Percentiles rank a stretch among this genome's conserved stretches.
Conservation (phyloP, 1,140 invertebrate species). For the Euwallacea similis region DNA sequence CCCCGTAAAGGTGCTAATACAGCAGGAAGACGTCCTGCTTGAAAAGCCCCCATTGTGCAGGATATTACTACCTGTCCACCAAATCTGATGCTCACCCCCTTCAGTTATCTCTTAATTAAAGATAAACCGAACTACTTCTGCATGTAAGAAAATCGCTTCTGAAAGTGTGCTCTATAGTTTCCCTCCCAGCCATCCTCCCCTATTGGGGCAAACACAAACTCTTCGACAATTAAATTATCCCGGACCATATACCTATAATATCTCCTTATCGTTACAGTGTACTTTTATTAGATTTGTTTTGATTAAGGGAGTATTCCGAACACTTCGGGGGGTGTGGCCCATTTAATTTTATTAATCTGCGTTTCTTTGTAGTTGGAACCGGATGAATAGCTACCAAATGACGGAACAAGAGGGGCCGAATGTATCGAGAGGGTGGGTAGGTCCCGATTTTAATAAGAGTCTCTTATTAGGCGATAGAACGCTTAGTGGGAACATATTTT, state of each 20-base stretch:
- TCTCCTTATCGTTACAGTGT: conserved; percentile 30
- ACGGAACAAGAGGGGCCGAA: conserved; percentile 15
- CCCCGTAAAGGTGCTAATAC: conserved; percentile 25
- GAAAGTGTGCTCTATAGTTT: too few species aligned
- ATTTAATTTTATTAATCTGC: conserved; percentile 36
- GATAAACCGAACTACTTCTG: not conserved
- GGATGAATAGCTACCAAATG: conserved; percentile 31
- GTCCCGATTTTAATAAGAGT: conserved; percentile 24
- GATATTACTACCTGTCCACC: not conserved
- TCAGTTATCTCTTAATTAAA: conserved; percentile 27
- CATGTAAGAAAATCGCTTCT: too few species aligned
- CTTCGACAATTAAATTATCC: conserved; percentile 26
- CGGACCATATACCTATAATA: conserved; percentile 11
- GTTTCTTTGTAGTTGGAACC: conserved; percentile 29
- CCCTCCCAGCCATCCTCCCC: too few species aligned
- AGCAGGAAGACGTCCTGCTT: conserved; percentile 10
- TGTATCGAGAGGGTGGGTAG: conserved; percentile 26
- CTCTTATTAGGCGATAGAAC: conserved; percentile 17
- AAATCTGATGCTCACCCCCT: not conserved
- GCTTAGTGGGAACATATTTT: conserved; percentile 32
- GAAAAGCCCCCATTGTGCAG: conserved; percentile 12
- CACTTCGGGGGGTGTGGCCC: conserved; percentile 28
- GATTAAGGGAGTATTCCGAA: conserved; percentile 29
- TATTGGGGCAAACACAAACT: too few species aligned
- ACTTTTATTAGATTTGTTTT: conserved; percentile 38